Base-by-base conservation (phyloP, 2,888 invertebrate species). In the Tetheella fluctuosa region DNA sequence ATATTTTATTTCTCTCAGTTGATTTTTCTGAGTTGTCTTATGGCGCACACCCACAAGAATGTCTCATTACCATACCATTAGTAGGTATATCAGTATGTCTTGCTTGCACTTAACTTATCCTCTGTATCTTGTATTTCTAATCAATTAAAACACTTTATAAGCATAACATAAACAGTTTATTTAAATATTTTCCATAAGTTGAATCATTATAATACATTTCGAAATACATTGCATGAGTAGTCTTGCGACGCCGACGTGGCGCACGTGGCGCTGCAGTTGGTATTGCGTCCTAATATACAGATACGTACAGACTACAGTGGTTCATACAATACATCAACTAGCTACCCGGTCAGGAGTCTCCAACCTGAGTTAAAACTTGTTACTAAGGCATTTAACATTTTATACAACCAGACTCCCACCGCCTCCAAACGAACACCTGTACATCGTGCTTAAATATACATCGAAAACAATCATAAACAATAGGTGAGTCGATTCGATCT, bases 161-260 rank as follows among this genome's bases (percentile, higher is more conserved):
- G 90, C 90, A 87, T 88, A 91, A 89, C 90, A 80, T 90, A 89
- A 90, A 89, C 89, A 89, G 83, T 91, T 89, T 90, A 90, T 89
- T 90, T 88, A 86, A 90, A 89, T 89, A 90, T 88, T 78, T 80
- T 85, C 81, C 81, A 83, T 85, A 80, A 73, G 76, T 84, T 84
- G 83, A 84, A 90, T 86, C 76, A 82, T 81, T 88, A 90, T 88
- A 87, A 87, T 90, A 91, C 89, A 90, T 80, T 80, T 78, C 74
- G 73, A 80, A 86, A 84, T 82, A 81, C 74, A 76, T 71, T 60
- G 75, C 73, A 53, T 34, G 28, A 54, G 39, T 39, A 39, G 30
- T 63, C 60, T 59, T 57, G 3, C 3, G 25, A 25, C 25, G 62
- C 25, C 3, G 25, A 25, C 25, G 62, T 65, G 64, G 70, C 64